Conservation (phyloP, 2,113 vertebrate genomes). For the Collichthys lucidus region DNA sequence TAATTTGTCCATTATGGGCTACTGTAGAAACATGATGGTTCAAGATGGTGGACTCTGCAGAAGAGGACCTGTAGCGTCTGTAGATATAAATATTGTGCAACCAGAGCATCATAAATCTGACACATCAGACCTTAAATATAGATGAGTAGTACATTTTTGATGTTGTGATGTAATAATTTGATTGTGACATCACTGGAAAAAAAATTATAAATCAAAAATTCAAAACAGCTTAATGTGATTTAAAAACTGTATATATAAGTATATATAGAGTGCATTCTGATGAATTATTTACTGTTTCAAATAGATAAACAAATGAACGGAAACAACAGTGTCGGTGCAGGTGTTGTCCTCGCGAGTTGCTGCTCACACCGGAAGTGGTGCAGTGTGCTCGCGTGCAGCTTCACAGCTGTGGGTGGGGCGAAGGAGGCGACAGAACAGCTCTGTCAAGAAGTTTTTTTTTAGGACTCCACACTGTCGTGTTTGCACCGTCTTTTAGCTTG, state of each 20-base stretch:
- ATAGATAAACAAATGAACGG: background rate
- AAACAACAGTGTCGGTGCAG: background rate
- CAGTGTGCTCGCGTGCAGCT: background rate
- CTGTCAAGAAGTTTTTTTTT: slow-evolving; percentile 67
- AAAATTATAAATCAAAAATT: too few relatives aligned
- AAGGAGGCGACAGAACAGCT: slow-evolving; percentile 34
- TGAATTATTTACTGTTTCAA: background rate
- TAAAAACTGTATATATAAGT: background rate
- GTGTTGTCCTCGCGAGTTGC: too few relatives aligned
- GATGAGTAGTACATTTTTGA: background rate
- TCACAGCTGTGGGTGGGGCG: slow-evolving; percentile 61
- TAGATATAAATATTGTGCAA: too few relatives aligned
- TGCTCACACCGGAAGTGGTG: slow-evolving; percentile 49
- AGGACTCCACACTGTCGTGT: background rate
- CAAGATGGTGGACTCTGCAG: too few relatives aligned
- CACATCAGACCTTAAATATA: too few relatives aligned
- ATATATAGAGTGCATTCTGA: too few relatives aligned
- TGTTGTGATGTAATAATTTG: background rate
- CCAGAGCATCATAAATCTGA: too few relatives aligned
- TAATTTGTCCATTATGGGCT: too few relatives aligned
- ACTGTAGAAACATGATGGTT: too few relatives aligned
- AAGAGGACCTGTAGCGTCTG: too few relatives aligned
- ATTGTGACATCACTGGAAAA: background rate
- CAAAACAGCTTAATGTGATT: background rate
- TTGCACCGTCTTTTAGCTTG: background rate